phyloP scores from a whole-genome alignment of 2,888 invertebrate genomes.

The Allygus modestus region DNA sequence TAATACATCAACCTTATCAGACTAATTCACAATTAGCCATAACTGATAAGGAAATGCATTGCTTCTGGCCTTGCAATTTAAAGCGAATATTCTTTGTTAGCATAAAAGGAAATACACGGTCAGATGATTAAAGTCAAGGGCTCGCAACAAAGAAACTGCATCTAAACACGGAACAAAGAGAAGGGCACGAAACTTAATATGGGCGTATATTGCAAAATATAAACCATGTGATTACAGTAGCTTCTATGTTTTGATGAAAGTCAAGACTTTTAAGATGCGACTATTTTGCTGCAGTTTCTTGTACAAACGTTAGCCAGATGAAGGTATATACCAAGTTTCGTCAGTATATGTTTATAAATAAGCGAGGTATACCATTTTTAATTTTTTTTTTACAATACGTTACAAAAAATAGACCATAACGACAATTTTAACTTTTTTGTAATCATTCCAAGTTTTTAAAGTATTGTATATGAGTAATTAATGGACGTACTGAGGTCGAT shows the following conservation, averaged over 20 bases:
- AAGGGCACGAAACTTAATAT: not conserved
- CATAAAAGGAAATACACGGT: not conserved
- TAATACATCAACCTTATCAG: not conserved
- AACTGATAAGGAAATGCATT: not conserved
- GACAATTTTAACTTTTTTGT: too few relatives aligned
- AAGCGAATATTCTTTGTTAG: not conserved
- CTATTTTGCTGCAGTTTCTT: too few relatives aligned
- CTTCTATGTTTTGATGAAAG: not conserved
- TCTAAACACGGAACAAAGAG: conserved; percentile 10
- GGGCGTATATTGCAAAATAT: not conserved
- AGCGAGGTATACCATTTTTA: too few relatives aligned
- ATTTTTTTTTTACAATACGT: too few relatives aligned
- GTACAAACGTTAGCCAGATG: too few relatives aligned
- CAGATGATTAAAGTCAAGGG: conserved; percentile 19
- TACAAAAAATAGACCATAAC: too few relatives aligned
- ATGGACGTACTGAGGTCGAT: too few relatives aligned
- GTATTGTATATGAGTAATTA: too few relatives aligned
- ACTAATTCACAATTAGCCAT: not conserved
- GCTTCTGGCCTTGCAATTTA: conserved; percentile 12
- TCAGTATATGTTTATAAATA: too few relatives aligned
- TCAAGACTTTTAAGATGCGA: too few relatives aligned
- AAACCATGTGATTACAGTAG: not conserved
- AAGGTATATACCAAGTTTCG: too few relatives aligned
- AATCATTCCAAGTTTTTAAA: too few relatives aligned
- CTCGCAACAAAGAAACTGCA: not conserved